Evolutionary conservation across 2,797 vertebrate species (phyloP).

Genomic region (Chaetophractus vellerosus): DNA sequence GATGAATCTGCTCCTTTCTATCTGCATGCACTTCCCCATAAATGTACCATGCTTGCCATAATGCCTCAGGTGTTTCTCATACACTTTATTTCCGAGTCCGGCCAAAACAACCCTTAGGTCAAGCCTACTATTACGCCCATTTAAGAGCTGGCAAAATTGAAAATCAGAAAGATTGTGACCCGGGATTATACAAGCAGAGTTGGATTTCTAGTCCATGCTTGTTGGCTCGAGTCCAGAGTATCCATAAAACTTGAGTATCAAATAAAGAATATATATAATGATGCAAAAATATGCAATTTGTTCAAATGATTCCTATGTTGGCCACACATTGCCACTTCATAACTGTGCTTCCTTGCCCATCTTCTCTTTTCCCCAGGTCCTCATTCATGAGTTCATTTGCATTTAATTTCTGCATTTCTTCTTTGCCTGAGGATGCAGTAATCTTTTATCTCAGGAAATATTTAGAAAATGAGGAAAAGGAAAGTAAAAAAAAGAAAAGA

Average conservation of each 20-base stretch:
- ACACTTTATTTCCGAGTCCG: neutral
- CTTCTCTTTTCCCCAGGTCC: neutral
- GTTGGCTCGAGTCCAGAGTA: neutral
- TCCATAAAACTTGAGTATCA: neutral
- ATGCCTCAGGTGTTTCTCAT: neutral
- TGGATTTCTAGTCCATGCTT: neutral
- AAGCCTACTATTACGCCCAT: neutral
- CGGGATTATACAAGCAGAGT: neutral
- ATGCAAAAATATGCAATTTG: neutral
- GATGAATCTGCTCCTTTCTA: neutral
- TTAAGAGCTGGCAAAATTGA: constrained; percentile 12
- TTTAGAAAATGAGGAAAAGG: neutral
- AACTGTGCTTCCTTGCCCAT: neutral
- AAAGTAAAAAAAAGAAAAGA: neutral
- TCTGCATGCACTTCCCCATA: neutral
- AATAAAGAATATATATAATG: neutral
- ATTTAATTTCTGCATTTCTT: constrained; percentile 33
- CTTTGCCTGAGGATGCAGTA: neutral
- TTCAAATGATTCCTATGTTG: neutral
- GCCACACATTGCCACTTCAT: neutral
- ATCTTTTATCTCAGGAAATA: neutral
- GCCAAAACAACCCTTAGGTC: neutral
- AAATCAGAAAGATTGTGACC: neutral
- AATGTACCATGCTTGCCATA: neutral
- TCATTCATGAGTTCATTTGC: neutral